Percentiles rank a stretch among this genome's conserved stretches.
These are phyloP conservation scores for Muschampia plurimacula DNA, from an alignment of 2,888 invertebrate genomes.

Conservation along the genomic window DNA sequence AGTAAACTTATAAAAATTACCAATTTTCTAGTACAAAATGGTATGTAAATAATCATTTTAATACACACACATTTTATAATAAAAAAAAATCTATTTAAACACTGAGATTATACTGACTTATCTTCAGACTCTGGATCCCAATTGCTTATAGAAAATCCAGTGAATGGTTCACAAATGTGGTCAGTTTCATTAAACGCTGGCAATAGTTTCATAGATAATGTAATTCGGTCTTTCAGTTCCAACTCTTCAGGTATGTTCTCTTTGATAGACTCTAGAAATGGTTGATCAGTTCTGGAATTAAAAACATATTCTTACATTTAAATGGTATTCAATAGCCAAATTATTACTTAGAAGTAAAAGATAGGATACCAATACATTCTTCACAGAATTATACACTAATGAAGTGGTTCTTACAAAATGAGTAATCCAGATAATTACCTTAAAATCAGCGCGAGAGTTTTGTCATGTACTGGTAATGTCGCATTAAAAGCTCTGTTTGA, in stretches of 20 bases:
- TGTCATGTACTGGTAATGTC: constrained; percentile 81
- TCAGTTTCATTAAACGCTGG: constrained; percentile 63
- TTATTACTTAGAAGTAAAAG: not conserved
- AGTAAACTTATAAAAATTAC: no score
- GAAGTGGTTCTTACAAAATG: not conserved
- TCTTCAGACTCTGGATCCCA: constrained; percentile 86
- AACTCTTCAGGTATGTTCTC: constrained; percentile 69
- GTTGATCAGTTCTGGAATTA: constrained; percentile 68
- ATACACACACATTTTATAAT: no score
- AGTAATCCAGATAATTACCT: constrained; percentile 56
- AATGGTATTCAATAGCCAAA: not conserved
- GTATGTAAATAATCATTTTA: no score
- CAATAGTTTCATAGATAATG: constrained; percentile 58
- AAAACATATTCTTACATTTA: not conserved
- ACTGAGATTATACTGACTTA: constrained; percentile 56
- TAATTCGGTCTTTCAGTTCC: constrained; percentile 59
- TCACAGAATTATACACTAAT: no score
- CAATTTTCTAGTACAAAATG: not conserved
- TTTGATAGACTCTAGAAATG: constrained; percentile 67
- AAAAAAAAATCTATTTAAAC: no score
- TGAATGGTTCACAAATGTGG: constrained; percentile 86
- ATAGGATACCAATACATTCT: not conserved
- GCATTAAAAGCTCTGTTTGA: constrained; percentile 87
- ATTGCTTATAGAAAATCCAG: constrained; percentile 85
- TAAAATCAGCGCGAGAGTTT: constrained; percentile 69